Evolutionary conservation across 2,113 vertebrate species (phyloP).

Genomic region (Peromyscus leucopus): DNA sequence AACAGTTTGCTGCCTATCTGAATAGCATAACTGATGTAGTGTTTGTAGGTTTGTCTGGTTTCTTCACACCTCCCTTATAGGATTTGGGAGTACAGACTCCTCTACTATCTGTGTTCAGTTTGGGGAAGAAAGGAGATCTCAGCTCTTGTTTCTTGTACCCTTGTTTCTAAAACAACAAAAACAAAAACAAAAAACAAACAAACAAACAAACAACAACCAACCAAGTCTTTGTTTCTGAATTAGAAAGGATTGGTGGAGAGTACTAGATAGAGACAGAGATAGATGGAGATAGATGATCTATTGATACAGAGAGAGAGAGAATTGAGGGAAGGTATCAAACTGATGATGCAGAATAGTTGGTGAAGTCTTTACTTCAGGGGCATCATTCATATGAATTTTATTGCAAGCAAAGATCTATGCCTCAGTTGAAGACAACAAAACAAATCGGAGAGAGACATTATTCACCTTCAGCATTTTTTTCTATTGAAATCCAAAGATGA

Average conservation of each 20-base stretch:
- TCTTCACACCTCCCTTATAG: background rate
- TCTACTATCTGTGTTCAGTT: no score
- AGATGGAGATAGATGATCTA: background rate
- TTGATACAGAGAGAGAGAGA: background rate
- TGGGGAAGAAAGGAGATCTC: no score
- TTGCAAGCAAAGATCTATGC: background rate
- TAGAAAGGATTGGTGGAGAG: background rate
- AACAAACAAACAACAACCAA: no score
- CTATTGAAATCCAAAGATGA: background rate
- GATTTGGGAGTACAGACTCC: background rate
- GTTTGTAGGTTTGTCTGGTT: background rate
- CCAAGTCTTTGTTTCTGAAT: background rate
- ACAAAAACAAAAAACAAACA: background rate
- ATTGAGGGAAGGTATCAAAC: no score
- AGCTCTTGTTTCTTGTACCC: background rate
- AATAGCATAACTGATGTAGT: background rate
- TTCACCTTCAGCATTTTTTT: background rate
- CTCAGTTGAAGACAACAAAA: background rate
- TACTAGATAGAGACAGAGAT: background rate
- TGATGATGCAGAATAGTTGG: no score
- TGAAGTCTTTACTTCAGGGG: background rate
- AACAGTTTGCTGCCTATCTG: background rate
- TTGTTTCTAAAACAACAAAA: background rate
- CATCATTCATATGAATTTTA: background rate
- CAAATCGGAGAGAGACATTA: accelerated